phyloP scores from a whole-genome alignment of 1,140 invertebrate species.

The Vollenhovia emeryi region DNA sequence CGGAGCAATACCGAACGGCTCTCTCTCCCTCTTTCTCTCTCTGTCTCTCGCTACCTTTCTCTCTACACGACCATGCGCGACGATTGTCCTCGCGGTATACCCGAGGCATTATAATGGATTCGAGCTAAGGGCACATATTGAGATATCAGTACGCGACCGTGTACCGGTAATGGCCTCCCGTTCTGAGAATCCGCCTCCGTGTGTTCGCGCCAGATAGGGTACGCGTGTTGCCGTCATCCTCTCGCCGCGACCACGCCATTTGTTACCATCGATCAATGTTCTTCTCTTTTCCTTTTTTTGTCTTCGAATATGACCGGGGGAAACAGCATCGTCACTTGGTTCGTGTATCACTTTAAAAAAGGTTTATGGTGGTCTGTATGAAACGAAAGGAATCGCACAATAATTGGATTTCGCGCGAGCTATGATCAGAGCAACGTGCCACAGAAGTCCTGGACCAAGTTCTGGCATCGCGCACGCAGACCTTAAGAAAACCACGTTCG shows the following conservation, averaged over 20 bases:
- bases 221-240: slow-evolving; percentile 55
- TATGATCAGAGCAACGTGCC: too few species aligned
- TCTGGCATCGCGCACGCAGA: too few species aligned
- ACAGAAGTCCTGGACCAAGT: too few species aligned
- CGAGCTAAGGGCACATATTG: slow-evolving; percentile 85
- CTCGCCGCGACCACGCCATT: slow-evolving; percentile 15
- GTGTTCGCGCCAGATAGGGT: slow-evolving; percentile 77
- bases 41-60: not conserved
- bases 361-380: not conserved
- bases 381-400: not conserved
- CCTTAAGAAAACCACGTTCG: too few species aligned
- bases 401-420: not conserved
- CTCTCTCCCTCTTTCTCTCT: not conserved
- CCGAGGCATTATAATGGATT: slow-evolving; percentile 84
- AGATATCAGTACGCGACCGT: slow-evolving; percentile 84
- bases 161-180: slow-evolving; percentile 83
- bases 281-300: not conserved
- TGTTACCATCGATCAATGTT: slow-evolving; percentile 21
- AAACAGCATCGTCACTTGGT: not conserved
- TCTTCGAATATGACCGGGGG: not conserved
- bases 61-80: slow-evolving; percentile 56
- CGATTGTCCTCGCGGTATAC: slow-evolving; percentile 68
- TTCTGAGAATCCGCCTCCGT: slow-evolving; percentile 81
- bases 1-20: slow-evolving; percentile 58
- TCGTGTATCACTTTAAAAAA: not conserved